phyloP scores from a whole-genome alignment of 2,888 invertebrate genomes.

The Perdita meconis region DNA sequence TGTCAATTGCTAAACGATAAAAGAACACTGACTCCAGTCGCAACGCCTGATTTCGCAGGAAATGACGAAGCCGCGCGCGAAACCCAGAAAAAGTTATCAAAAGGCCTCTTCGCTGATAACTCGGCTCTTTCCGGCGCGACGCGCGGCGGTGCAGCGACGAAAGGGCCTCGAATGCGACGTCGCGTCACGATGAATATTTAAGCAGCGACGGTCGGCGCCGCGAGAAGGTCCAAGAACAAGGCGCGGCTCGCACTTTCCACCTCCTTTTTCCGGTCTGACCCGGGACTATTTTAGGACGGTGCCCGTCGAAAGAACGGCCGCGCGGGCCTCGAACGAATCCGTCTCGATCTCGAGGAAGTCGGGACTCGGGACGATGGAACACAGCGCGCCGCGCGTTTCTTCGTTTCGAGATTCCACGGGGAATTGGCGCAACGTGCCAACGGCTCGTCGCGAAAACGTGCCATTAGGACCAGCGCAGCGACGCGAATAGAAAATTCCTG shows the following conservation, averaged over 20 bases:
- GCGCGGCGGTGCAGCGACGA: background rate
- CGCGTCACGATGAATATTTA: conserved; percentile 38
- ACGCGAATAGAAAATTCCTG: conserved; percentile 58
- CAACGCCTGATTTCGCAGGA: conserved; percentile 15
- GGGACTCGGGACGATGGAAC: background rate
- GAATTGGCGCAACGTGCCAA: conserved; percentile 50
- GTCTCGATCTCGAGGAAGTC: conserved; percentile 42
- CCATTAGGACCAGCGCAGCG: conserved; percentile 46
- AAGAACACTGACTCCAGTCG: background rate
- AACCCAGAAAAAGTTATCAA: conserved; percentile 29
- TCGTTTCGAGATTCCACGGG: conserved; percentile 49
- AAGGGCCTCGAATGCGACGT: conserved; percentile 9
- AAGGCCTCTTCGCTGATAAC: conserved; percentile 20
- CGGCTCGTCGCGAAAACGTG: conserved; percentile 46
- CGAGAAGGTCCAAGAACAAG: background rate
- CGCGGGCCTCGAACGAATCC: conserved; percentile 14
- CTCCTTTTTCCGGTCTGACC: conserved; percentile 26
- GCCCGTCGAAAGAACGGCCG: conserved; percentile 18
- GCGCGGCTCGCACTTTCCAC: background rate
- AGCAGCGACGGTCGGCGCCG: conserved; percentile 27
- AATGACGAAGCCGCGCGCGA: background rate
- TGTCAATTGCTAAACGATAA: background rate
- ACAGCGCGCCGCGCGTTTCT: conserved; percentile 30
- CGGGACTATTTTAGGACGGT: conserved; percentile 46
- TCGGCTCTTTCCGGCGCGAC: conserved; percentile 25